phyloP scores from a whole-genome alignment of 2,113 vertebrate species.

The Rhinichthys klamathensis region DNA sequence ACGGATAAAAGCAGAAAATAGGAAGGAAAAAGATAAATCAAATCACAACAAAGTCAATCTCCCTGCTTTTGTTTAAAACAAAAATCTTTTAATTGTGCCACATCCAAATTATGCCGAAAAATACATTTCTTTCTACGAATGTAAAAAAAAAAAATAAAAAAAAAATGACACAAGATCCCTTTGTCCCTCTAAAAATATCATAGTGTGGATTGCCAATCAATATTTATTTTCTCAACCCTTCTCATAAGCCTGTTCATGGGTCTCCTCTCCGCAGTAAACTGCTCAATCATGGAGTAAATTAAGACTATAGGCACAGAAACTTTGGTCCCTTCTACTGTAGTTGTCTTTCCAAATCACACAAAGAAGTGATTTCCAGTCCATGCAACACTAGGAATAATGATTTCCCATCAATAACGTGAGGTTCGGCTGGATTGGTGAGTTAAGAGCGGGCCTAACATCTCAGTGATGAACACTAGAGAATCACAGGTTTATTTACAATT shows the following conservation, averaged over 20 bases:
- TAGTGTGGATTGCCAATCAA: not conserved
- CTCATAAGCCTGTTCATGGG: not conserved
- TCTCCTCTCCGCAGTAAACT: slow-evolving; percentile 17
- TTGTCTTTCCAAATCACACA: slow-evolving; percentile 71
- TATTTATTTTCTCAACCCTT: not conserved
- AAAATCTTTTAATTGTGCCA: slow-evolving; percentile 93
- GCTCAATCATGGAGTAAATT: slow-evolving; percentile 77
- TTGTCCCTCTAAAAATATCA: not conserved
- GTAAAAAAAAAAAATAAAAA: slow-evolving; percentile 88
- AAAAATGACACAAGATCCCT: slow-evolving; percentile 59
- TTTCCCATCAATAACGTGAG: slow-evolving; percentile 33
- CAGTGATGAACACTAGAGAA: not conserved
- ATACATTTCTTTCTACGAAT: slow-evolving; percentile 87
- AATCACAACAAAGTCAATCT: slow-evolving; percentile 86
- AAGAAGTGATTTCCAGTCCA: slow-evolving; percentile 79
- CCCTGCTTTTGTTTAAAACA: slow-evolving; percentile 86
- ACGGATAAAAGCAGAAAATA: slow-evolving; percentile 93
- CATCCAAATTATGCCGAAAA: slow-evolving; percentile 88
- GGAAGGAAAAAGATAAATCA: slow-evolving; percentile 80
- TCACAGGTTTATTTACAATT: slow-evolving; percentile 16
- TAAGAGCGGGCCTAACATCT: slow-evolving; percentile 5
- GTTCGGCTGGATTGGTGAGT: not conserved
- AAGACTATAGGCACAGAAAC: slow-evolving; percentile 99
- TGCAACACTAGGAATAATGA: slow-evolving; percentile 75
- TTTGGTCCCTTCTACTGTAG: slow-evolving; percentile 92